phyloP scores from a whole-genome alignment of 37 sponge, comb jelly and placozoan genomes.

The Axinella damicornis region DNA sequence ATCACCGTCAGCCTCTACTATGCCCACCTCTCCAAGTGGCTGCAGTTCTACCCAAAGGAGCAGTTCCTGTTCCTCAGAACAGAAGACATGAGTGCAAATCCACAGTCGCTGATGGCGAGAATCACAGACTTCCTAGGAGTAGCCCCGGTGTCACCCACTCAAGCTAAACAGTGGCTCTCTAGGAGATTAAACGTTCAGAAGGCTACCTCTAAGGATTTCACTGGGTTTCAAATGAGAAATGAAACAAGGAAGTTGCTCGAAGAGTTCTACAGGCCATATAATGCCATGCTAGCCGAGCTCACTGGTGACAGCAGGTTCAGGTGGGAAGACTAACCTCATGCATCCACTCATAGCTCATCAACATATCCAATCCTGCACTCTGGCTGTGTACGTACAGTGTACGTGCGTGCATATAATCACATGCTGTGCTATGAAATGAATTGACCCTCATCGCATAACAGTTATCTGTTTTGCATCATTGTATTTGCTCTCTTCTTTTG shows the following conservation, averaged over 20 bases:
- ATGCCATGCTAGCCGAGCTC: slow-evolving; percentile 42
- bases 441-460: too few relatives aligned
- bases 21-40: slow-evolving; percentile 41
- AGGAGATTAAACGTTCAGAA: slow-evolving; percentile 1
- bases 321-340: slow-evolving; percentile 11
- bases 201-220: neutral
- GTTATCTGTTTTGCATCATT: too few relatives aligned
- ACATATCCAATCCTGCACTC: too few relatives aligned
- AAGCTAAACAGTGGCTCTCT: neutral
- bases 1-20: slow-evolving; percentile 27
- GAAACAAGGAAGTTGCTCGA: slow-evolving; percentile 10
- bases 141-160: neutral
- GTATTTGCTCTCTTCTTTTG: too few relatives aligned
- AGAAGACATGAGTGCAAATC: slow-evolving; percentile 34
- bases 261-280: slow-evolving; percentile 47
- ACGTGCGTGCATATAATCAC: too few relatives aligned
- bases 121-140: slow-evolving; percentile 46
- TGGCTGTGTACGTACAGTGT: too few relatives aligned
- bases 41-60: slow-evolving; percentile 45
- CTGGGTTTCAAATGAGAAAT: neutral
- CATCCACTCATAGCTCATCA: too few relatives aligned
- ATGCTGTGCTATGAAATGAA: too few relatives aligned
- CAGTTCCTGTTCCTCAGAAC: slow-evolving; percentile 53
- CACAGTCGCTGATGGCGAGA: neutral
- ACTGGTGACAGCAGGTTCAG: slow-evolving; percentile 41